Conservation (phyloP, 92 coral and sea anemone genomes). For the Meandrina meandrites region DNA sequence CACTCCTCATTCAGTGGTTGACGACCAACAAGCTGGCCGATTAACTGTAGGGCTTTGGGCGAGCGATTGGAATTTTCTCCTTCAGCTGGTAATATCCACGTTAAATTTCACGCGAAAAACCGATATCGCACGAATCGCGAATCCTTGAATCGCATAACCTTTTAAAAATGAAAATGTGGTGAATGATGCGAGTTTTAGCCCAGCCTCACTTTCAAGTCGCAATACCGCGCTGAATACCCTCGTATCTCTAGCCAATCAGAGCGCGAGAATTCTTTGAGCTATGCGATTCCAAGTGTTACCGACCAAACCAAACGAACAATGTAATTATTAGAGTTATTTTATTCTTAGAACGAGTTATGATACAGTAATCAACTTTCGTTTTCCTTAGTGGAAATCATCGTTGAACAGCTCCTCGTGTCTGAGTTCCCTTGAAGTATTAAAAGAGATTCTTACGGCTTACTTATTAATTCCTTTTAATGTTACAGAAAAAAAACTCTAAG, state of each 20-base stretch:
- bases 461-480: neutral
- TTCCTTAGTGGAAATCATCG: neutral
- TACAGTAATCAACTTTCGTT: neutral
- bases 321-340: neutral
- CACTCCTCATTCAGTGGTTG: neutral
- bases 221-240: no score
- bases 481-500: neutral
- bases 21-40: neutral
- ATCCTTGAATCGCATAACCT: no score
- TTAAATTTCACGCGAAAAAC: no score
- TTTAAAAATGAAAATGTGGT: no score
- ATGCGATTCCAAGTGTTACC: no score
- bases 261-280: no score
- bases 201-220: no score
- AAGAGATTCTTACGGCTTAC: no score
- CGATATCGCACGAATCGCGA: no score
- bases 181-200: no score
- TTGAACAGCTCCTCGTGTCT: neutral
- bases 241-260: no score
- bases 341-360: neutral
- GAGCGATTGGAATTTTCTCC: neutral
- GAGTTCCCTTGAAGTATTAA: neutral
- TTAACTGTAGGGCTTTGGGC: neutral
- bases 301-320: neutral
- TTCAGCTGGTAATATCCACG: no score